phyloP scores from a whole-genome alignment of 2,888 invertebrate species.

The Ischnus inquisitorius region DNA sequence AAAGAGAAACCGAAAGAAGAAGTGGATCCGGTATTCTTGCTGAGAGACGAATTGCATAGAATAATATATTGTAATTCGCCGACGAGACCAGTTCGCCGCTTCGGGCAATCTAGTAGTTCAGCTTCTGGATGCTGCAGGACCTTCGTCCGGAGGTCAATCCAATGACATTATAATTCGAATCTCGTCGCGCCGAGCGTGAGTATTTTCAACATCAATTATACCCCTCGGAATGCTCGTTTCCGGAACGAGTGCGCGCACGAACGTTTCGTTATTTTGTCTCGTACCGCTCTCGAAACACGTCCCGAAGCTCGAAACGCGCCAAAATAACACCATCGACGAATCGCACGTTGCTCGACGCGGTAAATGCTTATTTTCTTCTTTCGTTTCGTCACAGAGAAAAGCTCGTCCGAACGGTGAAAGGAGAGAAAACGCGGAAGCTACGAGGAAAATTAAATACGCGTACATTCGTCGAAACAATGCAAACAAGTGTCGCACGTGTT shows the following conservation, averaged over 20 bases:
- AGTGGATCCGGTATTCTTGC: slow-evolving; percentile 13
- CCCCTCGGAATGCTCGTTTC: too few relatives aligned
- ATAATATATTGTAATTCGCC: background rate
- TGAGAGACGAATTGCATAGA: background rate
- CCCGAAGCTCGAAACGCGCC: too few relatives aligned
- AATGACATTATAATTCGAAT: slow-evolving; percentile 17
- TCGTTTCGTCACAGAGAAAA: background rate
- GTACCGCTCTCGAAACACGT: too few relatives aligned
- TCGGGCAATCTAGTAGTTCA: background rate
- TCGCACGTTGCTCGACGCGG: background rate
- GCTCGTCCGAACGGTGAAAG: background rate
- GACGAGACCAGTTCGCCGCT: background rate
- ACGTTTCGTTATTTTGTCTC: too few relatives aligned
- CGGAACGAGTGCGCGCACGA: too few relatives aligned
- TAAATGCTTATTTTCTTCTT: background rate
- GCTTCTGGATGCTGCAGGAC: slow-evolving; percentile 12
- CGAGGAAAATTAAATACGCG: slow-evolving; percentile 1
- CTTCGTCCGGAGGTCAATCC: background rate
- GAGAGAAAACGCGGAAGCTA: slow-evolving; percentile 1
- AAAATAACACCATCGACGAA: too few relatives aligned
- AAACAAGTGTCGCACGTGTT: background rate
- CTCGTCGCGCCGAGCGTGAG: slow-evolving; percentile 6
- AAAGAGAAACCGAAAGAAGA: slow-evolving; percentile 37
- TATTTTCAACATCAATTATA: background rate
- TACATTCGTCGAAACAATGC: background rate